Evolutionary conservation across 2,113 vertebrate genomes (phyloP).

Genomic region (Hypocryptadius cinnamomeus): DNA sequence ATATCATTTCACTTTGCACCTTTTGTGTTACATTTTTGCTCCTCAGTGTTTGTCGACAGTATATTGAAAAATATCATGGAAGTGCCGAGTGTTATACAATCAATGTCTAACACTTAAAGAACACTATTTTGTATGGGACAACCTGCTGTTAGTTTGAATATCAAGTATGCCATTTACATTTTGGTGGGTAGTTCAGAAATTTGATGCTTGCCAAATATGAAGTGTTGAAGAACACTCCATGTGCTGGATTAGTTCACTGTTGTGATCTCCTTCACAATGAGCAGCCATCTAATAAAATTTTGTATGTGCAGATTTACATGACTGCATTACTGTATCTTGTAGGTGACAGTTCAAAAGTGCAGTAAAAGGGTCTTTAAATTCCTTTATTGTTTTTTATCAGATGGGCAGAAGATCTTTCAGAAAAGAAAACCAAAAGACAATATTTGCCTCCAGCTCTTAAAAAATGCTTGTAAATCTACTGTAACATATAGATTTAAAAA

Average conservation of each 20-base stretch:
- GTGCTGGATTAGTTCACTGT: constrained; percentile 43
- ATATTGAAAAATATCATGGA: not conserved
- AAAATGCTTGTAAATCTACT: constrained; percentile 10
- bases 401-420: not conserved
- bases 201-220: constrained; percentile 63
- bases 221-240: constrained; percentile 60
- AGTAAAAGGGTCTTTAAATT: not conserved
- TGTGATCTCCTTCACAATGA: constrained; percentile 32
- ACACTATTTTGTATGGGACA: constrained; percentile 46
- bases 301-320: not conserved
- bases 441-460: constrained; percentile 13
- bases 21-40: not conserved
- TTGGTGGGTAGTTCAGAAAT: constrained; percentile 59
- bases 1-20: not conserved
- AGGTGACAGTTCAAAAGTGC: not conserved
- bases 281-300: constrained; percentile 20
- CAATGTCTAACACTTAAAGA: constrained; percentile 3
- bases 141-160: constrained; percentile 65
- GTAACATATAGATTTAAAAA: not conserved
- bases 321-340: not conserved
- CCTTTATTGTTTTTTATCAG: constrained; percentile 1
- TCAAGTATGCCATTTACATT: constrained; percentile 66
- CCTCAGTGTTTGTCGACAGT: constrained; percentile 34
- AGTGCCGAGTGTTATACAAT: not conserved
- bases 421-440: not conserved